A percentile compares a stretch with the other conserved stretches of the same genome.
phyloP scores from a whole-genome alignment of 2,888 invertebrate genomes.

The Eumacrocentrus americanus region DNA sequence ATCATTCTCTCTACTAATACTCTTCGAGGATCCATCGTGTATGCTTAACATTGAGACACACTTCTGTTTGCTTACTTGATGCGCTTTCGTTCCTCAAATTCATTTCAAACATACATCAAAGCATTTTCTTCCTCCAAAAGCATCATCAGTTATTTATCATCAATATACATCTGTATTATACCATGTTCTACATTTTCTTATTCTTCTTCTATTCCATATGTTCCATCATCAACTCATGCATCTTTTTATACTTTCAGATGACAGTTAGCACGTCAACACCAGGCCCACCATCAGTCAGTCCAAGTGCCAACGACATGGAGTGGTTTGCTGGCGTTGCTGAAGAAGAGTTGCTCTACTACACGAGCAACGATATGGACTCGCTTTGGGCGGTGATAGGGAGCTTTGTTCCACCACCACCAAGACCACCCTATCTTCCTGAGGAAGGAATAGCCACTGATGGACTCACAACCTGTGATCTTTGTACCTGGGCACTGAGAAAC shows the following conservation, averaged over 20 bases:
- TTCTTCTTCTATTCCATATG: too few species aligned
- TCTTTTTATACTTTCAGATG: constrained; percentile 40
- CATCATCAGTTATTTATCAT: not conserved
- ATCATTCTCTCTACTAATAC: too few species aligned
- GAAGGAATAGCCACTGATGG: constrained; percentile 71
- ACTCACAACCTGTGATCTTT: constrained; percentile 76
- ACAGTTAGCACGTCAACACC: constrained; percentile 44
- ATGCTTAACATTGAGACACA: too few species aligned
- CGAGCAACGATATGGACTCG: constrained; percentile 56
- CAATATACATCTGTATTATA: not conserved
- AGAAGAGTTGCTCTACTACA: constrained; percentile 58
- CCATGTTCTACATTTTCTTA: not conserved
- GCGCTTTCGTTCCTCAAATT: not conserved
- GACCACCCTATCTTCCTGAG: constrained; percentile 70
- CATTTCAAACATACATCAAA: not conserved
- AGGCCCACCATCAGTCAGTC: constrained; percentile 50
- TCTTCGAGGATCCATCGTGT: too few species aligned
- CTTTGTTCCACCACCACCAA: constrained; percentile 73
- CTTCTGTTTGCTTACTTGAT: too few species aligned
- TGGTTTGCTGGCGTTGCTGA: constrained; percentile 60
- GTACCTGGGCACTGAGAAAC: constrained; percentile 73
- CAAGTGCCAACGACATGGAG: constrained; percentile 55
- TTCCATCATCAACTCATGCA: not conserved
- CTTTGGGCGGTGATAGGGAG: constrained; percentile 60
- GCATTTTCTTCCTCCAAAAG: not conserved